Base-by-base conservation (phyloP, 2,113 vertebrate species). In the Varanus salvator region DNA sequence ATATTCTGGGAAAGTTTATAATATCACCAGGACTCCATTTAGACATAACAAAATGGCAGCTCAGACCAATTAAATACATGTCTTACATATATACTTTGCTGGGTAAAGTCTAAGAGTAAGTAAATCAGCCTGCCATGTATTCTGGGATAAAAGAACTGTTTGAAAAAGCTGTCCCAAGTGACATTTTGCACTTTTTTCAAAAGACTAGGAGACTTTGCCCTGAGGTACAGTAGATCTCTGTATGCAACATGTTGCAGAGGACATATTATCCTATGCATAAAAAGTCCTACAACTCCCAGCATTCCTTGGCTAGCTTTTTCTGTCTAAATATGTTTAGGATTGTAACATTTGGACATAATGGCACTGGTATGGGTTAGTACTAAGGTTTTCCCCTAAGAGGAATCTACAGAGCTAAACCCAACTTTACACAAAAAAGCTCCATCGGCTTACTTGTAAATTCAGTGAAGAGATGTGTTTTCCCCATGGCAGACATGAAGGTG, bases 401-500 rank as follows among this genome's bases (percentile, higher is more conserved):
- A 52, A 54, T 17, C 12, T 38, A 38, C 8, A 48, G 52, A 14
- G 23, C 23, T 57, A 9, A 25, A 44, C 34, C 12, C 14, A 80
- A 54, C 4, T 48, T 34, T 54, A 72, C 29, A 9, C 27, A 69
- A 8, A 69, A 1, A 12, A 1, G 23, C 11, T 38, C 21, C 6
- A 8, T 69, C 27, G 34, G 17, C 87, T 92, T 27, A 92, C 92
- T 54, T 84, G 64, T 14, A 31, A 38, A 80, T 77, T 91, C 89
- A 11, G 3, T 57, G 27, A 84, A 54, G 5, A 11, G 25, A 0
- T 17, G 29, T 19, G 2, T 54, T 48, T 44, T 80, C 23, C 84
- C 38, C 84, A 91, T 74, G 3, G 80, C 27, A 23, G 44, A 23
- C 84, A 89, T 64, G 75, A 89, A 89, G 17, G 8, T 23, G 48